Conservation (phyloP, 2,888 invertebrate genomes). For the Anthoptus insignis region DNA sequence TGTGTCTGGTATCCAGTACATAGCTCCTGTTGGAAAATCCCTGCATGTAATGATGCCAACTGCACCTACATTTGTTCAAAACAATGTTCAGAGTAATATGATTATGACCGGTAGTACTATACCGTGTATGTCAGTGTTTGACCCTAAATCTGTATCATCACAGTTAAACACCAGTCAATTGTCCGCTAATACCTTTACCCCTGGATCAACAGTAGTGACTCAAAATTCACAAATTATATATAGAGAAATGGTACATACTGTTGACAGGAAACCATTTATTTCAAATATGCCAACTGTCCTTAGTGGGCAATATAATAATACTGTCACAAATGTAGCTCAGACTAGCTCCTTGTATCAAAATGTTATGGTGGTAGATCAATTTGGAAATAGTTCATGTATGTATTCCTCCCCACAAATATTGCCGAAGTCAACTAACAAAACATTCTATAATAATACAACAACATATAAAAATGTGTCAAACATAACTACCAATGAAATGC, state of each 20-base stretch:
- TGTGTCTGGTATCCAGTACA: constrained; percentile 71
- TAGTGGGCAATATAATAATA: constrained; percentile 61
- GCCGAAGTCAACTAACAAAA: constrained; percentile 63
- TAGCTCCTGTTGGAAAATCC: constrained; percentile 68
- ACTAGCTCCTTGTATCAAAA: constrained; percentile 79
- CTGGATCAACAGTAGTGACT: constrained; percentile 77
- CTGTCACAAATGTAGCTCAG: constrained; percentile 72
- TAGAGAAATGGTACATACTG: constrained; percentile 80
- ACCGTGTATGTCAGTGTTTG: constrained; percentile 63
- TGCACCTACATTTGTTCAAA: constrained; percentile 76
- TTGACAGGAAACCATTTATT: constrained; percentile 77
- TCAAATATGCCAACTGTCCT: constrained; percentile 72
- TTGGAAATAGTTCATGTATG: constrained; percentile 79
- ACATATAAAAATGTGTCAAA: constrained; percentile 56
- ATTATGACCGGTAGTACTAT: constrained; percentile 68
- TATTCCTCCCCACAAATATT: constrained; percentile 72
- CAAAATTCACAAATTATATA: constrained; percentile 83
- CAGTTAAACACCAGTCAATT: constrained; percentile 67
- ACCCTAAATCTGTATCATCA: constrained; percentile 62
- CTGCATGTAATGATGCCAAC: constrained; percentile 73
- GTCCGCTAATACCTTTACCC: constrained; percentile 69
- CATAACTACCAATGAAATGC: constrained; percentile 35
- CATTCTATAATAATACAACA: constrained; percentile 63
- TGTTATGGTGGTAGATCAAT: constrained; percentile 82
- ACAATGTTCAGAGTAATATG: constrained; percentile 78